Percentiles rank a stretch among this genome's conserved stretches.
Evolutionary conservation across 1,140 invertebrate genomes (phyloP).

Genomic region (Drosophila miranda): DNA sequence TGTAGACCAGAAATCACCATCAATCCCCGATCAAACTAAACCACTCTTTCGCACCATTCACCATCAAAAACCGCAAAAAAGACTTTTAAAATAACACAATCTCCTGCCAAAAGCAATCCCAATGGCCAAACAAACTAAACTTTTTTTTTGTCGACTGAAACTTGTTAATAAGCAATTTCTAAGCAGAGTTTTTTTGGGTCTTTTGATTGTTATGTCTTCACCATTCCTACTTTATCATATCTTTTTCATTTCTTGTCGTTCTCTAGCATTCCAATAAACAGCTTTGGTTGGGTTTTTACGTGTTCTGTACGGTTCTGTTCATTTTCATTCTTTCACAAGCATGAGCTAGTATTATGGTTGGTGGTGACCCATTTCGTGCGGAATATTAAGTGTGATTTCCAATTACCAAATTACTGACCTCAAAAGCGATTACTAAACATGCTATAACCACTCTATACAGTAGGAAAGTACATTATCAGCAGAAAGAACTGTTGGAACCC

Average conservation of each 20-base stretch:
- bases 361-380: slow-evolving; percentile 57
- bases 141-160: not conserved
- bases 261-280: slow-evolving; percentile 43
- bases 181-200: slow-evolving; percentile 18
- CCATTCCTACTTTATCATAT: slow-evolving; percentile 17
- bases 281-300: slow-evolving; percentile 28
- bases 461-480: slow-evolving; percentile 66
- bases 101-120: not conserved
- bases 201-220: slow-evolving; percentile 33
- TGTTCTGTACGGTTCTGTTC: slow-evolving; percentile 2
- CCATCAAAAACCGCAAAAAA: not conserved
- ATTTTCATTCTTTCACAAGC: slow-evolving; percentile 8
- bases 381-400: slow-evolving; percentile 49
- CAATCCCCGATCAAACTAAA: not conserved
- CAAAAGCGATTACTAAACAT: slow-evolving; percentile 56
- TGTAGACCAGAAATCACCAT: not conserved
- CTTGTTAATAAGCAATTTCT: slow-evolving; percentile 38
- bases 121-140: not conserved
- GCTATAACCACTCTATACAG: slow-evolving; percentile 20
- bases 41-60: not conserved
- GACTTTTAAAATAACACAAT: not conserved
- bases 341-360: slow-evolving; percentile 12
- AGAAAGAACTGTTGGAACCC: slow-evolving; percentile 33
- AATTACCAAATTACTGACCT: slow-evolving; percentile 78
- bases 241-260: slow-evolving; percentile 36